Evolutionary conservation across 2,888 invertebrate genomes (phyloP).

Genomic region (Drosophila nr. perissopoda): DNA sequence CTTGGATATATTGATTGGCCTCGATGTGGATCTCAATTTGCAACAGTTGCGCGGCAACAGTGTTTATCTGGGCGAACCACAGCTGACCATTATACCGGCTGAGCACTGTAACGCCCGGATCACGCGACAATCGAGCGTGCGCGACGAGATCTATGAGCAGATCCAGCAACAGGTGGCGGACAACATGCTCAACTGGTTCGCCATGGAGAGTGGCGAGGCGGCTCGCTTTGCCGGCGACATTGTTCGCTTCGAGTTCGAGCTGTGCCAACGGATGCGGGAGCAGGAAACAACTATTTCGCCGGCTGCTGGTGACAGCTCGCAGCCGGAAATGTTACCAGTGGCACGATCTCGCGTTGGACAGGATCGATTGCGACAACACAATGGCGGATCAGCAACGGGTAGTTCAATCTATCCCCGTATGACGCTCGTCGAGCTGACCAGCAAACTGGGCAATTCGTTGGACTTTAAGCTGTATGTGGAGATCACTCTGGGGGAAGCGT

Average conservation of each 20-base stretch:
- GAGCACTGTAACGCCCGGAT: conserved; percentile 70
- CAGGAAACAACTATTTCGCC: conserved; percentile 35
- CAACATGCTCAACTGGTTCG: conserved; percentile 79
- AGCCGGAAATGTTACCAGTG: background rate
- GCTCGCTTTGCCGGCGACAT: conserved; percentile 73
- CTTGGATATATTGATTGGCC: conserved; percentile 81
- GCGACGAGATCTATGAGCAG: conserved; percentile 57
- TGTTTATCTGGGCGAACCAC: conserved; percentile 78
- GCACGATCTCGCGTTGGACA: conserved; percentile 58
- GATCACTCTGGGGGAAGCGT: conserved; percentile 50
- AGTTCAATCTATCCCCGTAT: conserved; percentile 44
- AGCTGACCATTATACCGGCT: conserved; percentile 70
- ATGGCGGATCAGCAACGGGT: conserved; percentile 12
- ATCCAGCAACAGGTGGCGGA: conserved; percentile 72
- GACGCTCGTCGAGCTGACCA: conserved; percentile 57
- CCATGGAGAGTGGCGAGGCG: conserved; percentile 64
- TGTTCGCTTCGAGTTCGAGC: conserved; percentile 79
- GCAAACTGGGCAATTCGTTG: conserved; percentile 54
- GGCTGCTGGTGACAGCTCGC: conserved; percentile 10
- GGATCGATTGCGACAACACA: conserved; percentile 58
- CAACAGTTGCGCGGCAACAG: conserved; percentile 67
- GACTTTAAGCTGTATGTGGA: conserved; percentile 81
- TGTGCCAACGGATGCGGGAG: conserved; percentile 73
- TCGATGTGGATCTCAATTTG: conserved; percentile 75
- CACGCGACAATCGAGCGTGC: conserved; percentile 47